Conservation (phyloP, 2,888 invertebrate genomes). For the Lymantria dispar region DNA sequence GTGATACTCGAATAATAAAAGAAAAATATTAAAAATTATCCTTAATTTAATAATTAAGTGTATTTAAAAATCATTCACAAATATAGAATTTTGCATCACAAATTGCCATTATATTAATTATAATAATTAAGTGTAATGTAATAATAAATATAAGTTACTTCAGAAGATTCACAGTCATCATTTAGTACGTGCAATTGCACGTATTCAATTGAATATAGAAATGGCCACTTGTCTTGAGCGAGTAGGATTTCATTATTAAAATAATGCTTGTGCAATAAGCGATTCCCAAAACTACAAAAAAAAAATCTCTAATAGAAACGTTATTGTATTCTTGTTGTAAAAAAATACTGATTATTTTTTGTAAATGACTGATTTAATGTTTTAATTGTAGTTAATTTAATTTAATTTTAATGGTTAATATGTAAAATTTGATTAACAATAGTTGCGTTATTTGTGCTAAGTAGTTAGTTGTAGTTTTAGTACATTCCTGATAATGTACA, state of each 20-base stretch:
- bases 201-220: slow-evolving; percentile 6
- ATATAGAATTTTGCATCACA: slow-evolving; percentile 33
- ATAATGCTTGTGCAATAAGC: slow-evolving; percentile 52
- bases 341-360: slow-evolving; percentile 46
- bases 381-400: slow-evolving; percentile 60
- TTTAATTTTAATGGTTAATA: slow-evolving; percentile 54
- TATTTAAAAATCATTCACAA: slow-evolving; percentile 16
- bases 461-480: slow-evolving; percentile 64
- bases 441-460: slow-evolving; percentile 47
- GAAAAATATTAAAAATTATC: not conserved
- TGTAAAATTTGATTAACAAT: slow-evolving; percentile 46
- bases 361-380: slow-evolving; percentile 73
- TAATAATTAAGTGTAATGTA: slow-evolving; percentile 22
- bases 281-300: slow-evolving; percentile 44
- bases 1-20: not conserved
- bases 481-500: slow-evolving; percentile 79
- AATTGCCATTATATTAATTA: slow-evolving; percentile 46
- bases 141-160: slow-evolving; percentile 22
- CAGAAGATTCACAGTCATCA: slow-evolving; percentile 10
- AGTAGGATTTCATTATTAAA: slow-evolving; percentile 27
- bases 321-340: slow-evolving; percentile 45
- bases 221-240: slow-evolving; percentile 23
- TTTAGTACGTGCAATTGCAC: slow-evolving; percentile 7
- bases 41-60: not conserved
- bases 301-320: slow-evolving; percentile 34